Percentiles rank a stretch among this genome's conserved stretches.
These are phyloP conservation scores for Ceratotherium simum DNA, from an alignment of 2,113 vertebrate genomes.

Conservation along the genomic window DNA sequence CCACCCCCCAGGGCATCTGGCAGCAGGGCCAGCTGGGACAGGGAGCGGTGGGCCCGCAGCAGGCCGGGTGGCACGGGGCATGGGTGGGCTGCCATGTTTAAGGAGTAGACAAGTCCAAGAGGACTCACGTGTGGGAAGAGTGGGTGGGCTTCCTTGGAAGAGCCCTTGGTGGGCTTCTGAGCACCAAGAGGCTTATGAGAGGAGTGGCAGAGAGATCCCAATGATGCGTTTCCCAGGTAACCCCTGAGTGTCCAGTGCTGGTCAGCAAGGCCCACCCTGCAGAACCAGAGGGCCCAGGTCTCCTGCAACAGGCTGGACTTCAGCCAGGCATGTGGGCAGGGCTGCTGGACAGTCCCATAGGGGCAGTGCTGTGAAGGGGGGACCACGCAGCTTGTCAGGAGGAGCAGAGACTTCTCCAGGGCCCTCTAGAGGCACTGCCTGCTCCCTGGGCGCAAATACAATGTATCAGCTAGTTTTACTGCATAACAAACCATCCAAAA, in stretches of 20 bases:
- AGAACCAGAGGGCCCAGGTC: background rate
- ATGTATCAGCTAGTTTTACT: background rate
- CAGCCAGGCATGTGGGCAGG: background rate
- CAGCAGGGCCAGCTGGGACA: background rate
- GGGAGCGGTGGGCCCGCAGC: background rate
- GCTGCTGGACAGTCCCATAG: background rate
- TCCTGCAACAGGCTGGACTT: background rate
- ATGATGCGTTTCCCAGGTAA: background rate
- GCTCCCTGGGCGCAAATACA: background rate
- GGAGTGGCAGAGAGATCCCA: background rate
- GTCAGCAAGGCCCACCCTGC: background rate
- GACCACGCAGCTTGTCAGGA: background rate
- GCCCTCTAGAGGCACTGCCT: background rate
- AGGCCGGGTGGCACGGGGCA: background rate
- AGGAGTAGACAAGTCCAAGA: background rate
- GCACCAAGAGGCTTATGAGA: background rate
- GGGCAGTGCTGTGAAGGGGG: background rate
- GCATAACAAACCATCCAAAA: background rate
- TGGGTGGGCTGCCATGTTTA: too few species aligned
- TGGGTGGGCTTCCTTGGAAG: background rate
- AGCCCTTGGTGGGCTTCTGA: background rate
- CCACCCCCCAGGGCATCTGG: background rate
- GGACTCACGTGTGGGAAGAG: fast-evolving
- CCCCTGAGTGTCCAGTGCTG: background rate
- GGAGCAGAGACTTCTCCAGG: background rate